Percentiles rank a stretch among this genome's conserved stretches.
Conservation (phyloP, 2,888 invertebrate species). For the Cepaea hortensis region DNA sequence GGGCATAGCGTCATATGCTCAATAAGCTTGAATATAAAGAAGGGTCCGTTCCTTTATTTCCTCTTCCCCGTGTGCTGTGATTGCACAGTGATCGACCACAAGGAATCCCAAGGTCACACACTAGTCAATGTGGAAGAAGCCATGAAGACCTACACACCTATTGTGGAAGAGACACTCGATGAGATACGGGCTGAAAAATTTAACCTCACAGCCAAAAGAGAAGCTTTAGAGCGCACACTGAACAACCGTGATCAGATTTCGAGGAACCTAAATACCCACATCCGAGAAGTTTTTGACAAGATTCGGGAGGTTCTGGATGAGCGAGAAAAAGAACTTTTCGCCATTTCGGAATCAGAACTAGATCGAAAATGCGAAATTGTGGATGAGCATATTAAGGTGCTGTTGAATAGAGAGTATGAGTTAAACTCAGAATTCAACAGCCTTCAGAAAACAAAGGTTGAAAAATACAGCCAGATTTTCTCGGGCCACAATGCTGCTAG, state of each 20-base stretch:
- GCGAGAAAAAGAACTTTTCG: too few relatives aligned
- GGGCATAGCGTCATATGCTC: too few relatives aligned
- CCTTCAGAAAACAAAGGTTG: too few relatives aligned
- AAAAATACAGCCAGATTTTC: too few relatives aligned
- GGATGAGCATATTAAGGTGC: too few relatives aligned
- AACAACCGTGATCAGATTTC: slow-evolving; percentile 67
- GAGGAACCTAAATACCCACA: slow-evolving; percentile 57
- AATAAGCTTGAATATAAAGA: too few relatives aligned
- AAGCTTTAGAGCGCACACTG: slow-evolving; percentile 62
- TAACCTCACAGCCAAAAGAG: slow-evolving; percentile 61
- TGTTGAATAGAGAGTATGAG: too few relatives aligned
- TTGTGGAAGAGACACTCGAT: slow-evolving; percentile 62
- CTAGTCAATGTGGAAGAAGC: slow-evolving; percentile 71
- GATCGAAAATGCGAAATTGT: too few relatives aligned
- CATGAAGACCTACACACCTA: slow-evolving; percentile 68
- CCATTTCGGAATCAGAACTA: too few relatives aligned
- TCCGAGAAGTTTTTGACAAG: slow-evolving; percentile 58
- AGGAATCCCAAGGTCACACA: slow-evolving; percentile 67
- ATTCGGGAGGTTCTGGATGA: slow-evolving; percentile 64
- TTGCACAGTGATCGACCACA: slow-evolving; percentile 56
- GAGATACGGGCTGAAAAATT: slow-evolving; percentile 62
- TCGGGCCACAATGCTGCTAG: too few relatives aligned
- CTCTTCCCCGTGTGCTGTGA: slow-evolving; percentile 63
- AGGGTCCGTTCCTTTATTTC: too few relatives aligned
- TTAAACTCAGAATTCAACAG: too few relatives aligned